phyloP scores from a whole-genome alignment of 2,797 vertebrate genomes.

The Streptopelia turtur region DNA sequence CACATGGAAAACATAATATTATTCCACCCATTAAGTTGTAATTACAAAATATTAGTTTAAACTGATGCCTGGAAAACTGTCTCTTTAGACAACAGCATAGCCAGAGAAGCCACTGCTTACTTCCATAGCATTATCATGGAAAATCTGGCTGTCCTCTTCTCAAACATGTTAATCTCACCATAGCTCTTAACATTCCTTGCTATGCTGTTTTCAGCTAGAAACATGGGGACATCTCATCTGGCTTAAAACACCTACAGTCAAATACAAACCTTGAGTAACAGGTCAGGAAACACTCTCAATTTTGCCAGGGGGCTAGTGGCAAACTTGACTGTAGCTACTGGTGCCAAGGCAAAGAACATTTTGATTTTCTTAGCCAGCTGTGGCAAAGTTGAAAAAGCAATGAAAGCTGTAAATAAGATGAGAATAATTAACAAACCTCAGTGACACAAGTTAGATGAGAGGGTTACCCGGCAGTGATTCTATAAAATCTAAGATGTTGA shows the following conservation, averaged over 20 bases:
- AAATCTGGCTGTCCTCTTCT: background rate
- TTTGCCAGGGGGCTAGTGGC: slow-evolving; percentile 74
- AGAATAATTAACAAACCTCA: background rate
- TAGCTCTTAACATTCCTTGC: background rate
- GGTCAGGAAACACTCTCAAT: slow-evolving; percentile 66
- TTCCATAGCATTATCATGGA: background rate
- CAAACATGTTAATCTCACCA: background rate
- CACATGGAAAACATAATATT: background rate
- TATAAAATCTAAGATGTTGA: background rate
- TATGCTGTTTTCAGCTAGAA: background rate
- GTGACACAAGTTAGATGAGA: background rate
- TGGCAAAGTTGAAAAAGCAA: slow-evolving; percentile 84
- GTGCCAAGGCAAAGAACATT: slow-evolving; percentile 83
- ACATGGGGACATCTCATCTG: background rate
- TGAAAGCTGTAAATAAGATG: slow-evolving; percentile 71
- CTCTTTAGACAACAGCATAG: background rate
- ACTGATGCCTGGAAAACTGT: background rate
- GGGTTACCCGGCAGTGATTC: background rate
- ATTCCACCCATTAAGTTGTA: background rate
- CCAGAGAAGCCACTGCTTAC: background rate
- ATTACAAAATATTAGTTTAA: no score
- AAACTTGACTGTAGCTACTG: slow-evolving; percentile 83
- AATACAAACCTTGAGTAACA: slow-evolving; percentile 73
- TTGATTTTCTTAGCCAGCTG: slow-evolving; percentile 90
- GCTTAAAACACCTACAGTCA: background rate